Evolutionary conservation across 2,888 invertebrate species (phyloP).

Genomic region (Pomacea canaliculata): DNA sequence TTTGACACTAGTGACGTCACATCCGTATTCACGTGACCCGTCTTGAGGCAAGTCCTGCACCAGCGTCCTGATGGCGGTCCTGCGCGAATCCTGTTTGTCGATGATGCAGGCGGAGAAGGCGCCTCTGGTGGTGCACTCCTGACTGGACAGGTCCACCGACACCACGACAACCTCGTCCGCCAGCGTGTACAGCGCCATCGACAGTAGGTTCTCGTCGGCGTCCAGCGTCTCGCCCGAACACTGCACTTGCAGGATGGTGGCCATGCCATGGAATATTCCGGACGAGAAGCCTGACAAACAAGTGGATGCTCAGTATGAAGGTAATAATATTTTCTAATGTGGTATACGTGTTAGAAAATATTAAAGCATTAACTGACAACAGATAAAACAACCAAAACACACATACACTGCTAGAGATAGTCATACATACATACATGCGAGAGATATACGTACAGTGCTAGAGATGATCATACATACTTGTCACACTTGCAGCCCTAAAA

Average conservation of each 20-base stretch:
- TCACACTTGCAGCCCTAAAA: too few species aligned
- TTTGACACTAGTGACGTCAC: constrained; percentile 6
- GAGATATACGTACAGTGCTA: too few species aligned
- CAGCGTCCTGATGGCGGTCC: neutral
- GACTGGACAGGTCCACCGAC: neutral
- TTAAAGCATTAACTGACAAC: too few species aligned
- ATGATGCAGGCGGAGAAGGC: neutral
- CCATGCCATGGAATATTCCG: neutral
- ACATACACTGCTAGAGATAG: too few species aligned
- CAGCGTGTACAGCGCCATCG: neutral
- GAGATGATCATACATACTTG: too few species aligned
- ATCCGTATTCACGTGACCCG: neutral
- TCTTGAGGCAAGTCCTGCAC: neutral
- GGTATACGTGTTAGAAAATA: neutral
- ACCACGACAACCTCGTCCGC: neutral
- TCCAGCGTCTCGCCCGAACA: constrained; percentile 5
- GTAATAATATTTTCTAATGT: neutral
- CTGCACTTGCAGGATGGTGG: neutral
- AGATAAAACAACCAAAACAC: too few species aligned
- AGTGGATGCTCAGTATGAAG: neutral
- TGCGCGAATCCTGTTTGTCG: neutral
- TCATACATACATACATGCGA: too few species aligned
- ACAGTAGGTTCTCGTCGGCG: neutral
- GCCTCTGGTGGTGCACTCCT: neutral
- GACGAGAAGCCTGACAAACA: neutral